phyloP scores from a whole-genome alignment of 1,140 invertebrate species.

The Microvelia longipes region DNA sequence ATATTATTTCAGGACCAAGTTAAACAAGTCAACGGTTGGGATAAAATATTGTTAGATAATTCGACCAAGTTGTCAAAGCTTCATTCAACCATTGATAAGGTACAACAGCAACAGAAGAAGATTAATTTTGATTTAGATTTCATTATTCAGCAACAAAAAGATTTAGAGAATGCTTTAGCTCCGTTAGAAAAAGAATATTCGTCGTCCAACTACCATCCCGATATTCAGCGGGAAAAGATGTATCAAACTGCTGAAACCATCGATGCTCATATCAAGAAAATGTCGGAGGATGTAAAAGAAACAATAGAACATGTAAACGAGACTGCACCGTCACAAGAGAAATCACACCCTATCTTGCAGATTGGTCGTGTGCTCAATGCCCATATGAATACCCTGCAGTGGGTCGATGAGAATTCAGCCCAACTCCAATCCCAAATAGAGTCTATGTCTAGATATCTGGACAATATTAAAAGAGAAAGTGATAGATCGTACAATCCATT shows the following conservation, averaged over 20 bases:
- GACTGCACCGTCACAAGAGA: constrained; percentile 65
- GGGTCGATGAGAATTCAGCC: constrained; percentile 66
- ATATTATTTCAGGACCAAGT: constrained; percentile 86
- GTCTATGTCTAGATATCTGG: constrained; percentile 65
- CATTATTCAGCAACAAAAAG: constrained; percentile 78
- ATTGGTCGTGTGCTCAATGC: constrained; percentile 87
- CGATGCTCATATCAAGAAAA: constrained; percentile 81
- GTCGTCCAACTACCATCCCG: constrained; percentile 49
- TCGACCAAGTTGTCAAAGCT: constrained; percentile 56
- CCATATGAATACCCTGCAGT: constrained; percentile 90
- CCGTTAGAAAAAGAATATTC: constrained; percentile 69
- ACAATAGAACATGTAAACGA: constrained; percentile 84
- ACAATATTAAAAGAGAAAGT: constrained; percentile 49
- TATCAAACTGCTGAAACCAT: constrained; percentile 77
- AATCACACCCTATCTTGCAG: constrained; percentile 73
- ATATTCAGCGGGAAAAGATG: constrained; percentile 73
- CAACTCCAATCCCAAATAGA: constrained; percentile 63
- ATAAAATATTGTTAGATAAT: constrained; percentile 74
- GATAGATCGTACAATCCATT: background rate
- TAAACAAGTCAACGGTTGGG: constrained; percentile 88
- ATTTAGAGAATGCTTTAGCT: constrained; percentile 70
- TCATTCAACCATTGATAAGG: constrained; percentile 7
- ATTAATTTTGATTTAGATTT: constrained; percentile 90
- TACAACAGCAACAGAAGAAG: constrained; percentile 67
- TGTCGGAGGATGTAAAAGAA: constrained; percentile 88